Conservation (phyloP, 2,888 invertebrate genomes). For the Lasioglossum oenotherae region DNA sequence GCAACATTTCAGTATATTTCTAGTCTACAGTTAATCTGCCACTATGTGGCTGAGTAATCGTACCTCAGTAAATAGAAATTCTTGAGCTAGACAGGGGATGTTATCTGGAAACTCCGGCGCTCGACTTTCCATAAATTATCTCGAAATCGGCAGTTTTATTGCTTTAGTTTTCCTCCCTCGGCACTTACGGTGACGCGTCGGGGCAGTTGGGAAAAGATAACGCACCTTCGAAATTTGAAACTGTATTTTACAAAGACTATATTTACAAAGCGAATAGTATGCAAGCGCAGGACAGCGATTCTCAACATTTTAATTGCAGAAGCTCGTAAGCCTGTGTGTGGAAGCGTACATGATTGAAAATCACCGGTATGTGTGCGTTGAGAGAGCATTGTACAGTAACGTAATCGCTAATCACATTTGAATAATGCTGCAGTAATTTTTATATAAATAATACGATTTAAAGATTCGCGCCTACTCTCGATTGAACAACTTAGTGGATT, state of each 20-base stretch:
- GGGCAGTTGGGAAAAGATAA: not conserved
- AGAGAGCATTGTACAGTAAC: not conserved
- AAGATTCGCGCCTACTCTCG: not conserved
- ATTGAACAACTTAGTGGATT: no score
- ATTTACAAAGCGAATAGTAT: slow-evolving; percentile 23
- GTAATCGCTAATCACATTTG: not conserved
- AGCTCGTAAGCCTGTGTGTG: not conserved
- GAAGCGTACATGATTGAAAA: not conserved
- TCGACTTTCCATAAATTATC: no score
- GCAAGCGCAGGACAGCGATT: not conserved
- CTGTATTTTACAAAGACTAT: slow-evolving; percentile 6
- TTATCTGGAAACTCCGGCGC: no score
- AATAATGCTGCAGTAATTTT: not conserved
- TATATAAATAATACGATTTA: not conserved
- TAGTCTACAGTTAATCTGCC: no score
- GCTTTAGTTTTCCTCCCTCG: no score
- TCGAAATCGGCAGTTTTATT: no score
- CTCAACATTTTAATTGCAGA: not conserved
- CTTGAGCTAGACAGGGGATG: no score
- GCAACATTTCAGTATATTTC: no score
- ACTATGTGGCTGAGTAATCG: no score
- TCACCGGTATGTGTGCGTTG: not conserved
- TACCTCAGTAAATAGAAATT: no score
- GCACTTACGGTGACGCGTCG: not conserved
- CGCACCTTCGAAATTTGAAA: not conserved